These are phyloP conservation scores for Suncus etruscus DNA, from an alignment of 2,113 vertebrate species.

Conservation along the genomic window DNA sequence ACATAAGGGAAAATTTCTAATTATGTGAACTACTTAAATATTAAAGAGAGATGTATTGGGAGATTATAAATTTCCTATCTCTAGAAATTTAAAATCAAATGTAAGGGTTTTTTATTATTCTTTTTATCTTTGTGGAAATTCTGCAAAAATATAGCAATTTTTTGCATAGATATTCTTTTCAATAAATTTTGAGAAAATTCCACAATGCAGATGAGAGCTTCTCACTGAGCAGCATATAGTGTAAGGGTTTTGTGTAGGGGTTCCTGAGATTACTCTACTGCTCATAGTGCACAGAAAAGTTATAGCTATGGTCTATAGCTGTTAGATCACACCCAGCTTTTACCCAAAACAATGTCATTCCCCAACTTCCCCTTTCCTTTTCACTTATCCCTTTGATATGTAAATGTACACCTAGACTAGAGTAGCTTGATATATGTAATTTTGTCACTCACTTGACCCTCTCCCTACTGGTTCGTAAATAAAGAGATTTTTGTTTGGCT, in stretches of 20 bases:
- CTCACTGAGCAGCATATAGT: background rate
- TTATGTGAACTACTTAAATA: constrained; percentile 17
- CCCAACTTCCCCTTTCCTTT: too few species aligned
- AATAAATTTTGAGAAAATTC: background rate
- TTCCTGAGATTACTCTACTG: background rate
- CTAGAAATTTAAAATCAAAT: constrained; percentile 43
- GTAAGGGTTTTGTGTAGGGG: background rate
- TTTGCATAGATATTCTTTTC: background rate
- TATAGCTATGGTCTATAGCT: too few species aligned
- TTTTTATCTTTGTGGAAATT: background rate
- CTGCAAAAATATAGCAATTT: constrained; percentile 49
- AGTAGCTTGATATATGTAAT: too few species aligned
- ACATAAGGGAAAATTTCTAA: background rate
- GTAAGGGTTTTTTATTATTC: background rate
- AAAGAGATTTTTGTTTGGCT: too few species aligned
- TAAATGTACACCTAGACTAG: too few species aligned
- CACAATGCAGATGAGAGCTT: background rate
- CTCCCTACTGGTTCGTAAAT: too few species aligned
- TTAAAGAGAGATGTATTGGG: constrained; percentile 14
- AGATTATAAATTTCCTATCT: constrained; percentile 21
- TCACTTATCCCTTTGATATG: too few species aligned
- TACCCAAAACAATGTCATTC: too few species aligned
- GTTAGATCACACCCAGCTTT: too few species aligned
- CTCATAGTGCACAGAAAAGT: too few species aligned
- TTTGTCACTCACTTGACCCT: too few species aligned